Evolutionary conservation across 2,113 vertebrate genomes (phyloP).

Genomic region (Myotis yumanensis): DNA sequence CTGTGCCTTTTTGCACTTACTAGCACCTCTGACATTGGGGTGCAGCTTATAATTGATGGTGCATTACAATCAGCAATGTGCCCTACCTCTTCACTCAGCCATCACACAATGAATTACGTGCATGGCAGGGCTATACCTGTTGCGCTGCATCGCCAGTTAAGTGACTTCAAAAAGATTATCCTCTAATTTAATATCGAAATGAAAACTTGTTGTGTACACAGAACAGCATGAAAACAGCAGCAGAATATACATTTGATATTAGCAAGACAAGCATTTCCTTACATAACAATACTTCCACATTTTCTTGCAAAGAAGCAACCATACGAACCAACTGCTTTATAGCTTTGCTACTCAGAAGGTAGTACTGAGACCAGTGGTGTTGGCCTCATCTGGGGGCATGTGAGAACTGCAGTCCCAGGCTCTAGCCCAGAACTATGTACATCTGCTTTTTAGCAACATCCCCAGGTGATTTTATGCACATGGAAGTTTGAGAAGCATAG

Average conservation of each 20-base stretch:
- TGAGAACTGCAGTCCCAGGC: neutral
- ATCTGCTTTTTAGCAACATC: constrained; percentile 8
- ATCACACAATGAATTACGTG: neutral
- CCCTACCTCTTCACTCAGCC: neutral
- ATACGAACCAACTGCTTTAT: neutral
- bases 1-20: neutral
- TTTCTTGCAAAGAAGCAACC: constrained; percentile 10
- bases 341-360: neutral
- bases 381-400: neutral
- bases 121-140: neutral
- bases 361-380: neutral
- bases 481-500: constrained; percentile 22
- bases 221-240: neutral
- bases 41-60: neutral
- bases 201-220: neutral
- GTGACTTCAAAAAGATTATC: constrained; percentile 21
- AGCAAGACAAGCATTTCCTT: constrained; percentile 27
- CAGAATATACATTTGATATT: neutral
- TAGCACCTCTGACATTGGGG: neutral
- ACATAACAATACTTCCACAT: neutral
- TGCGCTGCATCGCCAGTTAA: constrained; percentile 3
- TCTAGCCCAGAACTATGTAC: neutral
- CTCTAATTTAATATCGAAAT: constrained; percentile 12
- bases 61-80: accelerated
- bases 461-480: constrained; percentile 4